Conservation (phyloP, 2,797 vertebrate genomes). For the Podarcis siculus region DNA sequence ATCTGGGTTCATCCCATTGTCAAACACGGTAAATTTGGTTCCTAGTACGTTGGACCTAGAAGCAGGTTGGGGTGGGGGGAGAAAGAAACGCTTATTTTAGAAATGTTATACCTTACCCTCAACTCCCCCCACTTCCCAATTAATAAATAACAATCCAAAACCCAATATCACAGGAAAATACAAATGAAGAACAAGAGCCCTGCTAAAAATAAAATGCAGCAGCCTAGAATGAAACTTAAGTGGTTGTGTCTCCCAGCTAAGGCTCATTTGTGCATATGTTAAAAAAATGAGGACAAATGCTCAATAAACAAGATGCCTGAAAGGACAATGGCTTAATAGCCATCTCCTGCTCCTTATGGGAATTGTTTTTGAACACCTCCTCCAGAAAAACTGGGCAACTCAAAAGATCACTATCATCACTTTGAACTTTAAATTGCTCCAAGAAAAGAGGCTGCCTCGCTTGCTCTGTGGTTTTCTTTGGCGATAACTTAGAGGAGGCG, state of each 20-base stretch:
- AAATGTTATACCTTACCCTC: not conserved
- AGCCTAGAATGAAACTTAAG: not conserved
- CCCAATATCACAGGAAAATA: not conserved
- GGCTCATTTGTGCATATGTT: no score
- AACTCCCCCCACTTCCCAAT: not conserved
- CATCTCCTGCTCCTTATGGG: not conserved
- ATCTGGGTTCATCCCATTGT: slow-evolving; percentile 87
- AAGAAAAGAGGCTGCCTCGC: not conserved
- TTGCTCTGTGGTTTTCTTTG: not conserved
- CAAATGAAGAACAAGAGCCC: not conserved
- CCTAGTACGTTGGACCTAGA: slow-evolving; percentile 89
- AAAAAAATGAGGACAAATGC: no score
- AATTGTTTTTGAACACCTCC: not conserved
- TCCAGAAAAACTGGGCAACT: not conserved
- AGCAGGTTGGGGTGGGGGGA: not conserved
- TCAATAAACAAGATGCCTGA: no score
- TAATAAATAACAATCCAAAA: not conserved
- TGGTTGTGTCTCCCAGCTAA: no score
- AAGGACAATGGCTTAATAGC: not conserved
- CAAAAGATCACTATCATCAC: not conserved
- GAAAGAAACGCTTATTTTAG: not conserved
- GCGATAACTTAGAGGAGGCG: not conserved
- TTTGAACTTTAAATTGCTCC: not conserved
- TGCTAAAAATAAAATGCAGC: not conserved
- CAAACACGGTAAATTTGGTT: slow-evolving; percentile 89